Evolutionary conservation across 1,140 invertebrate species (phyloP).

Genomic region (Hypothenemus hampei): DNA sequence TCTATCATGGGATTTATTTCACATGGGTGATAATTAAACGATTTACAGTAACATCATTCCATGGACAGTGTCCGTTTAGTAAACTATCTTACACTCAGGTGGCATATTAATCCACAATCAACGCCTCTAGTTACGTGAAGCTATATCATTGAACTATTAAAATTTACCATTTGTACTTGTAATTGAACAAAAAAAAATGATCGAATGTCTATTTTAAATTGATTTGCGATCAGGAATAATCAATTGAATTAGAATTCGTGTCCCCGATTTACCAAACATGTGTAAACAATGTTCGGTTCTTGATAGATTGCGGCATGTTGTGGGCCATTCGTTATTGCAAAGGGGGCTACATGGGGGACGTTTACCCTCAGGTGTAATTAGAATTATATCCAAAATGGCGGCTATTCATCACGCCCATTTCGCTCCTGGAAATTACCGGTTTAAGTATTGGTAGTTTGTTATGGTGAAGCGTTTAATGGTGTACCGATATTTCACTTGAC

Average conservation of each 20-base stretch:
- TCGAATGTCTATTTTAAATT: too few relatives aligned
- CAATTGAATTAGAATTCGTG: constrained; percentile 13
- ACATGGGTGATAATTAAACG: too few relatives aligned
- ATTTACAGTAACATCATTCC: too few relatives aligned
- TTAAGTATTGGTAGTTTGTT: constrained; percentile 29
- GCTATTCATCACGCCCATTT: constrained; percentile 25
- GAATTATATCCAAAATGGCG: constrained; percentile 29
- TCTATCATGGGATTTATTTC: too few relatives aligned
- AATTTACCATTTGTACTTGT: too few relatives aligned
- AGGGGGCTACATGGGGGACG: background rate
- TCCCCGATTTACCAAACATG: constrained; percentile 14
- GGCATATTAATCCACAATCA: too few relatives aligned
- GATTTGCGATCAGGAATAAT: constrained; percentile 4
- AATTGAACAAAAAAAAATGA: too few relatives aligned
- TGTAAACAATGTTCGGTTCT: constrained; percentile 18
- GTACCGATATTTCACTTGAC: constrained; percentile 15
- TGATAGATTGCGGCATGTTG: constrained; percentile 29
- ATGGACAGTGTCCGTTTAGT: too few relatives aligned
- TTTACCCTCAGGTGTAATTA: constrained; percentile 23
- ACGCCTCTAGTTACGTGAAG: too few relatives aligned
- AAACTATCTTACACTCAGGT: too few relatives aligned
- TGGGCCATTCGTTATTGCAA: constrained; percentile 21
- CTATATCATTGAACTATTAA: too few relatives aligned
- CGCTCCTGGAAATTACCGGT: constrained; percentile 23
- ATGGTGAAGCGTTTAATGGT: constrained; percentile 15